Percentiles rank a stretch among this genome's conserved stretches.
Evolutionary conservation across 2,113 vertebrate genomes (phyloP).

Genomic region (Alosa alosa): DNA sequence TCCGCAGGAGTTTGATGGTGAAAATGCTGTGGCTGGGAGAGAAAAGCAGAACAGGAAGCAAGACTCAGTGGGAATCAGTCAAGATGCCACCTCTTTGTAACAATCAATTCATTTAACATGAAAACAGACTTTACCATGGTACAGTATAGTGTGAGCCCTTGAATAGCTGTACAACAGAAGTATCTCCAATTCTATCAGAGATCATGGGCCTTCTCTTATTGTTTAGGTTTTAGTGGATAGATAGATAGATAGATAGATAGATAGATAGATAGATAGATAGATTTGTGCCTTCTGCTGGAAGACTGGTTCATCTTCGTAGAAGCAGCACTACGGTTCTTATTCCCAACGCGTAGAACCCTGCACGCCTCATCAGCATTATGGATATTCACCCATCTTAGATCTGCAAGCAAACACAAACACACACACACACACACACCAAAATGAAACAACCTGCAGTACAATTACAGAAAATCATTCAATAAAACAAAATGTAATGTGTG

Average conservation of each 20-base stretch:
- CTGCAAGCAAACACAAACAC: slow-evolving; percentile 55
- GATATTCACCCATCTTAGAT: slow-evolving; percentile 83
- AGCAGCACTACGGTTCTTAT: slow-evolving; percentile 84
- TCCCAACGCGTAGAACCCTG: slow-evolving; percentile 80
- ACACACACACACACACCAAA: slow-evolving; percentile 8
- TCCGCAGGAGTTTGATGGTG: slow-evolving; percentile 79
- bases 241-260: too few species aligned
- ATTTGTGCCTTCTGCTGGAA: slow-evolving; percentile 85
- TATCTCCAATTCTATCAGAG: too few species aligned
- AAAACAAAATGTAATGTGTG: background rate
- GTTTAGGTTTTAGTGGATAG: too few species aligned
- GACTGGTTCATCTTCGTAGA: slow-evolving; percentile 86
- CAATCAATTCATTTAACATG: too few species aligned
- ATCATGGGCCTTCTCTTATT: too few species aligned
- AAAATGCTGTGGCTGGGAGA: slow-evolving; percentile 84
- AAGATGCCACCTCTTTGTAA: too few species aligned
- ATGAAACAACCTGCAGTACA: background rate
- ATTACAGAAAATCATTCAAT: background rate
- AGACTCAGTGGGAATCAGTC: background rate
- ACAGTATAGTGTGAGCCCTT: too few species aligned
- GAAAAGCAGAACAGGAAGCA: slow-evolving; percentile 25
- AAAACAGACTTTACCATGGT: too few species aligned
- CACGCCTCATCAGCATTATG: slow-evolving; percentile 74
- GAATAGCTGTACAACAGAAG: background rate
- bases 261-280: too few species aligned